Conservation (phyloP, 2,888 invertebrate genomes). For the Physocephala rufipes region DNA sequence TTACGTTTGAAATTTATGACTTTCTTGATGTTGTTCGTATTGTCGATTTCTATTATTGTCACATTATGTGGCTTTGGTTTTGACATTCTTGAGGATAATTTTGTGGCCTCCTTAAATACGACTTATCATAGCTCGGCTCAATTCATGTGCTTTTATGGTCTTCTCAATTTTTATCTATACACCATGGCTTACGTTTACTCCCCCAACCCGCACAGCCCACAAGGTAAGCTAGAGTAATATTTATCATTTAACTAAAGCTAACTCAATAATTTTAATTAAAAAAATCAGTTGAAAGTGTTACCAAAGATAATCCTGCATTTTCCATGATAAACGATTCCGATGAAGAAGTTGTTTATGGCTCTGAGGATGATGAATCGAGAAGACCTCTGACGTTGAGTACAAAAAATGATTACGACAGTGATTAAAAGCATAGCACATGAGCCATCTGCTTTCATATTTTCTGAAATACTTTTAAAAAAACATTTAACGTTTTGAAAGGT, state of each 20-base stretch:
- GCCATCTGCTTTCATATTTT: too few relatives aligned
- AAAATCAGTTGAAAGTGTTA: conserved; percentile 78
- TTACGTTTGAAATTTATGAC: conserved; percentile 91
- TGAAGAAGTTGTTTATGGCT: conserved; percentile 95
- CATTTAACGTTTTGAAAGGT: too few relatives aligned
- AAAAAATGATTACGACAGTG: conserved; percentile 76
- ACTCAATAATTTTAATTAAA: background rate
- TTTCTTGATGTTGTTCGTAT: conserved; percentile 82
- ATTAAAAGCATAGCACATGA: conserved; percentile 65
- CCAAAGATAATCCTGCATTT: conserved; percentile 97
- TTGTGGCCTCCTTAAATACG: conserved; percentile 87
- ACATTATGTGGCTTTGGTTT: conserved; percentile 87
- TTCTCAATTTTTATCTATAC: conserved; percentile 92
- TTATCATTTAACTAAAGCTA: background rate
- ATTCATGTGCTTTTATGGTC: conserved; percentile 94
- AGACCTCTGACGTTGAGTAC: conserved; percentile 76
- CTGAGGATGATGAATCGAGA: conserved; percentile 84
- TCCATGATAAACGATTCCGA: conserved; percentile 99
- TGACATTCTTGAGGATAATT: conserved; percentile 91
- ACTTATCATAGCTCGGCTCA: conserved; percentile 92
- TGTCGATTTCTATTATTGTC: conserved; percentile 77
- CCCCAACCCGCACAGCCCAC: conserved; percentile 81
- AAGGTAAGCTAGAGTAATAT: conserved; percentile 75
- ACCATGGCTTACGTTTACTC: conserved; percentile 95
- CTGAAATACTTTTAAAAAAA: too few relatives aligned